These are phyloP conservation scores for Pteruthius melanotis DNA, from an alignment of 2,113 vertebrate species.

Conservation along the genomic window DNA sequence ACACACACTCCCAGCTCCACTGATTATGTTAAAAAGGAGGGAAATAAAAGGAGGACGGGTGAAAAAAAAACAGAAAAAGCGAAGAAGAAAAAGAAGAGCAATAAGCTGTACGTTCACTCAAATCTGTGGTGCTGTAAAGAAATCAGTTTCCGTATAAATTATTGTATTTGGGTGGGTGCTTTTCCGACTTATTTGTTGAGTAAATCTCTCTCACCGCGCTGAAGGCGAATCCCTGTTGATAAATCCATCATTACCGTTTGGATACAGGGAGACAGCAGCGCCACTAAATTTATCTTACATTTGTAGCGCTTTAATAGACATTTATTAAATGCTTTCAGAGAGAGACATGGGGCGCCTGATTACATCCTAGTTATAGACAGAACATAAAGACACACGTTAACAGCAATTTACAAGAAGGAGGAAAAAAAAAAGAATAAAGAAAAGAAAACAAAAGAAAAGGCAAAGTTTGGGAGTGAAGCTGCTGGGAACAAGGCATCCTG, in stretches of 20 bases:
- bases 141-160: conserved; percentile 63
- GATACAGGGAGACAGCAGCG: conserved; percentile 77
- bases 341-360: conserved; percentile 82
- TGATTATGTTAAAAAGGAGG: neutral
- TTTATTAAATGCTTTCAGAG: conserved; percentile 88
- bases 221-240: conserved; percentile 81
- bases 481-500: neutral
- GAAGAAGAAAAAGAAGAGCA: neutral
- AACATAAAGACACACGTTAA: conserved; percentile 80
- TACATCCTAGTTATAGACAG: conserved; percentile 82
- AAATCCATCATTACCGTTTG: conserved; percentile 83
- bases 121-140: conserved; percentile 36
- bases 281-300: conserved; percentile 86
- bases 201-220: conserved; percentile 74
- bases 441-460: conserved; percentile 41
- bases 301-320: conserved; percentile 85
- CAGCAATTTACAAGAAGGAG: conserved; percentile 75
- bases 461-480: conserved; percentile 35
- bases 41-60: neutral
- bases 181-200: conserved; percentile 72
- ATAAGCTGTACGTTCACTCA: neutral
- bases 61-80: neutral
- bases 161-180: conserved; percentile 76
- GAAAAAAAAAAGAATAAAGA: neutral
- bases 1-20: neutral